These are phyloP conservation scores for Astyanax mexicanus DNA, from an alignment of 2,797 vertebrate species.

Conservation along the genomic window DNA sequence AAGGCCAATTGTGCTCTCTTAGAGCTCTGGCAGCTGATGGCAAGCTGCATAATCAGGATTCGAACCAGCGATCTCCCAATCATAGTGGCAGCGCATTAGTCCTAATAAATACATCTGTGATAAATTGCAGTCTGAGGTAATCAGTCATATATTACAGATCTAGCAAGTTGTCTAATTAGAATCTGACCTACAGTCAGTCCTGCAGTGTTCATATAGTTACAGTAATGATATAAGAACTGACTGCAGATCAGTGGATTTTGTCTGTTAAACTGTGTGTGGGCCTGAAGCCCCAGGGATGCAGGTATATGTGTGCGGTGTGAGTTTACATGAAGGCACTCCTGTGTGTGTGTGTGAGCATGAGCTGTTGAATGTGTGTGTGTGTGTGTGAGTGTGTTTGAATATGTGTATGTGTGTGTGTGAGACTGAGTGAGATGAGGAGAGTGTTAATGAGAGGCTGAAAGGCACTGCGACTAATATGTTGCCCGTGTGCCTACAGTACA, in stretches of 20 bases:
- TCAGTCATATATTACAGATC: neutral
- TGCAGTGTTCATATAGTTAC: neutral
- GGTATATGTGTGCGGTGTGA: slow-evolving; percentile 6
- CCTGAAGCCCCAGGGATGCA: neutral
- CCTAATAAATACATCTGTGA: too few species aligned
- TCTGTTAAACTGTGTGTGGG: neutral
- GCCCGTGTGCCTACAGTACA: slow-evolving; percentile 17
- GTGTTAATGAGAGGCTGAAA: slow-evolving; percentile 7
- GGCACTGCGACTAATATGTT: slow-evolving; percentile 31
- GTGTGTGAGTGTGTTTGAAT: too few species aligned
- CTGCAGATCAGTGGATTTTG: neutral
- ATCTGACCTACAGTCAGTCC: slow-evolving; percentile 7
- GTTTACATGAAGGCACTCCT: slow-evolving; percentile 23
- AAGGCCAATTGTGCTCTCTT: too few species aligned
- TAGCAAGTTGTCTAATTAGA: neutral
- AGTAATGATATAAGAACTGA: slow-evolving; percentile 24
- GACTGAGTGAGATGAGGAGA: neutral
- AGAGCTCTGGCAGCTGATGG: too few species aligned
- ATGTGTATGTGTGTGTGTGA: slow-evolving; percentile 26
- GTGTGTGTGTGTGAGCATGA: slow-evolving; percentile 11
- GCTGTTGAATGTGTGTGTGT: slow-evolving; percentile 32
- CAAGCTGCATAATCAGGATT: too few species aligned
- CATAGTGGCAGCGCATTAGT: too few species aligned
- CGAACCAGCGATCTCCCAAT: too few species aligned
- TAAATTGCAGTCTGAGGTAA: neutral